Conservation (phyloP, 2,797 vertebrate species). For the Botia kubotai region DNA sequence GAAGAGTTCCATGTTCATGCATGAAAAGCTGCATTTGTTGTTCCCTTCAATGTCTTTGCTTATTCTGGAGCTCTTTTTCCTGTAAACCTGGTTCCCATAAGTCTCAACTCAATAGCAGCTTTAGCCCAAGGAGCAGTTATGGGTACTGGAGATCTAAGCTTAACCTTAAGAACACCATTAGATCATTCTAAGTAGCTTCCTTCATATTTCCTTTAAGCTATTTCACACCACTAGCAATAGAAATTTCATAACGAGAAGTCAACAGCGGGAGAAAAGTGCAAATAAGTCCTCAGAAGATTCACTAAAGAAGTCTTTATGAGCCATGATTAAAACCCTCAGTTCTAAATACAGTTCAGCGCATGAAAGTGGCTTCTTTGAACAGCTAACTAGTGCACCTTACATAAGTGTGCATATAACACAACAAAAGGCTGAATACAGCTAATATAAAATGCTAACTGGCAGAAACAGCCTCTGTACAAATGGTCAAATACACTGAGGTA, state of each 20-base stretch:
- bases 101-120: background rate
- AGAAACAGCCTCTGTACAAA: background rate
- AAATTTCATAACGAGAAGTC: background rate
- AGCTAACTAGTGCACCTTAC: background rate
- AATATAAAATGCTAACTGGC: background rate
- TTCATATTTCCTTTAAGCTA: background rate
- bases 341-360: background rate
- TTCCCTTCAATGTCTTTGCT: background rate
- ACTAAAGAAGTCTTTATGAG: background rate
- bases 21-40: background rate
- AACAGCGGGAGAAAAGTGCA: background rate
- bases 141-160: background rate
- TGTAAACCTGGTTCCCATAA: background rate
- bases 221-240: background rate
- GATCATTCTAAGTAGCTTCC: background rate
- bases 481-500: background rate
- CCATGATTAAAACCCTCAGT: background rate
- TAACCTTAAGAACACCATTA: background rate
- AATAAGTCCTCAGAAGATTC: background rate
- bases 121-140: background rate
- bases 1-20: background rate
- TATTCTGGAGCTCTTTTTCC: background rate
- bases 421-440: background rate
- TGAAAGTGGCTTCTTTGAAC: background rate
- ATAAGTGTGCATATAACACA: background rate